Evolutionary conservation across 2,888 invertebrate genomes (phyloP), one percentile per base, ranked within the genome.

Genomic region (Epiblema foenella): DNA sequence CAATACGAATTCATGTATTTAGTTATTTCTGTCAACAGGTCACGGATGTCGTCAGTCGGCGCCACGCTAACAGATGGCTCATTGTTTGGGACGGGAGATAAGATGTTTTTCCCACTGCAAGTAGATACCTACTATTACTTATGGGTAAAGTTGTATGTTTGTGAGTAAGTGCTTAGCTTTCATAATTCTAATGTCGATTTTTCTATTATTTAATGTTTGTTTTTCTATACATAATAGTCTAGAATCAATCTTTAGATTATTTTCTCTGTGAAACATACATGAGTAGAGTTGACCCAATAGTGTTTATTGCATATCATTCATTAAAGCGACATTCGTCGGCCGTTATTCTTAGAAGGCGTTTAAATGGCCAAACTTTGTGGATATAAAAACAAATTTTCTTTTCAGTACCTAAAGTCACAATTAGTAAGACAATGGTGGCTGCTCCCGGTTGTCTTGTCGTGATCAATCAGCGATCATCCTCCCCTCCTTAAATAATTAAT

Each of bases 401-500:
- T 66, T 71, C 54, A 60, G 54, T 65, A 88, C 88, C 90, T 89
- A 90, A 90, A 90, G 86, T 86, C 85, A 88, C 90, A 89, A 92
- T 91, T 89, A 90, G 86, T 83, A 81, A 90, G 86, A 93, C 92
- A 93, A 93, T 90, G 84, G 77, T 77, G n/a, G 83, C 80, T 81
- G 82, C 85, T 86, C 85, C 84, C 81, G 78, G 86, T 83, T 85
- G 81, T 80, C 81, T 82, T 81, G 77, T 80, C 79, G 87, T 89
- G 90, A 93, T 91, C 92, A 91, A 93, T 92, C 93, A 93, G 86
- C 84, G 80, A 89, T 89, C 85, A 79, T 77, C 77, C 81, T 84
- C 83, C 78, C 81, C 81, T 83, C 87, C 88, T 88, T 82, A 84
- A 83, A 90, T 91, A 91, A 93, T 93, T 93, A 92, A 93, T 93